Conservation (phyloP, 2,888 invertebrate species). For the Maniola hyperantus region DNA sequence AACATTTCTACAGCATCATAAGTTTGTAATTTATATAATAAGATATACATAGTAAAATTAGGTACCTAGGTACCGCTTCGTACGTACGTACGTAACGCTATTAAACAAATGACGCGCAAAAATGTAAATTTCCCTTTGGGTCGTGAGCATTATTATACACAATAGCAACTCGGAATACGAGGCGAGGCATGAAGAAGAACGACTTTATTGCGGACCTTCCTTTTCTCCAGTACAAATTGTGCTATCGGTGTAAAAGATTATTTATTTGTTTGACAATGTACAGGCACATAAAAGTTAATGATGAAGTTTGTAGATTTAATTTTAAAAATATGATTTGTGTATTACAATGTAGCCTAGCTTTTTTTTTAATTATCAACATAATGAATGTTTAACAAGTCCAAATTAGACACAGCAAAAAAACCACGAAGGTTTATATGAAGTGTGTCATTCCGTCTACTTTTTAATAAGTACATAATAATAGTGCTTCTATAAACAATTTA, state of each 20-base stretch:
- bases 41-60: neutral
- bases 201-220: slow-evolving; percentile 25
- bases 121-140: slow-evolving; percentile 23
- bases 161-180: slow-evolving; percentile 30
- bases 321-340: too few relatives aligned
- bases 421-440: too few relatives aligned
- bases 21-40: neutral
- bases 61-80: neutral
- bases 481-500: too few relatives aligned
- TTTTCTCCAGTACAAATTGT: slow-evolving; percentile 21
- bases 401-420: too few relatives aligned
- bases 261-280: slow-evolving; percentile 17
- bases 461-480: too few relatives aligned
- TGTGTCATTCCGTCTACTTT: too few relatives aligned
- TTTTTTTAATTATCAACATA: too few relatives aligned
- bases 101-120: slow-evolving; percentile 23
- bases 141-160: slow-evolving; percentile 27
- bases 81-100: slow-evolving; percentile 8
- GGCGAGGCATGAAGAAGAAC: slow-evolving; percentile 27
- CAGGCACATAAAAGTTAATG: neutral
- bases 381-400: too few relatives aligned
- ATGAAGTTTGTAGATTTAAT: neutral
- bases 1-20: neutral
- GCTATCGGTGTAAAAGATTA: slow-evolving; percentile 28
- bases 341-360: too few relatives aligned